phyloP scores from a whole-genome alignment of 2,113 vertebrate species.

The Craseonycteris thonglongyai region DNA sequence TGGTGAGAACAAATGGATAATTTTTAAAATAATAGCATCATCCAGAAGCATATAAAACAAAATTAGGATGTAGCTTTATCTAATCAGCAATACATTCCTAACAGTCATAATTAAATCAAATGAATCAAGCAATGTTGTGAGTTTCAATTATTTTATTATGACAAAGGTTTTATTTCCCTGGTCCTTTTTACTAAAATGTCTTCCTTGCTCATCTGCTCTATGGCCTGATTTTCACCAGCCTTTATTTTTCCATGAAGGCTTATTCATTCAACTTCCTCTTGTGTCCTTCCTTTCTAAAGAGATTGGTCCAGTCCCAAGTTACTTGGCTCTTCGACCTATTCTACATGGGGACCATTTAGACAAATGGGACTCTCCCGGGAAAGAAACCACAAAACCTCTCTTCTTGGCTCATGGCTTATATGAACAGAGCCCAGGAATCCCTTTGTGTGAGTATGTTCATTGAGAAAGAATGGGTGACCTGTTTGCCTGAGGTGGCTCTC shows the following conservation, averaged over 20 bases:
- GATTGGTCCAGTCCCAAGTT: background rate
- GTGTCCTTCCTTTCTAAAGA: background rate
- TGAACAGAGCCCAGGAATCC: background rate
- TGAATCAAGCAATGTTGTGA: background rate
- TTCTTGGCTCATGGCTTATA: background rate
- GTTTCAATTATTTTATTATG: background rate
- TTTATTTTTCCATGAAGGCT: background rate
- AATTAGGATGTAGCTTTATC: slow-evolving; percentile 1
- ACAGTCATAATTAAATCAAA: background rate
- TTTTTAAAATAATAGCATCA: background rate
- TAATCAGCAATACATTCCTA: background rate
- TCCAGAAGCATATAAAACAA: background rate
- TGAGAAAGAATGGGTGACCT: slow-evolving; percentile 36
- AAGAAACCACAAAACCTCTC: background rate
- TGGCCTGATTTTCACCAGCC: background rate
- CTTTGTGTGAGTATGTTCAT: background rate
- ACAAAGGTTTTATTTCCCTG: background rate
- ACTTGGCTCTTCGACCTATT: background rate
- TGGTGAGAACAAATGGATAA: background rate
- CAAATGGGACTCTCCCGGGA: slow-evolving; percentile 39
- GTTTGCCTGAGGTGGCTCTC: slow-evolving; percentile 35
- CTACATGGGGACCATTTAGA: background rate
- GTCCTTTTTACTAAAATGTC: background rate
- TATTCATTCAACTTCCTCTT: background rate
- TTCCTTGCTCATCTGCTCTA: background rate